Conservation (phyloP, 2,797 vertebrate species). For the Danio jaintianensis region DNA sequence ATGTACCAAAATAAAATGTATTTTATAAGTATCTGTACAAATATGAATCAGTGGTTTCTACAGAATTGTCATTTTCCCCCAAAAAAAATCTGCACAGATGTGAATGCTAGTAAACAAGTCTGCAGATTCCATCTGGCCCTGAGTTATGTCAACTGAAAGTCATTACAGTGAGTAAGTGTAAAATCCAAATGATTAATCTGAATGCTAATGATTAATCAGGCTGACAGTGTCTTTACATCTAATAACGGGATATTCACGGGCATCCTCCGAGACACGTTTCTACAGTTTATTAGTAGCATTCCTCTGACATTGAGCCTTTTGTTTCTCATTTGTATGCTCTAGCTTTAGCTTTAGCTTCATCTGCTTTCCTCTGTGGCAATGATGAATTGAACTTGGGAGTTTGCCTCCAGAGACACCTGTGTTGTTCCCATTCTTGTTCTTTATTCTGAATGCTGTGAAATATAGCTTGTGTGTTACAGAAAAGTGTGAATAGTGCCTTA, state of each 20-base stretch:
- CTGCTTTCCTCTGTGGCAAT: conserved; percentile 15
- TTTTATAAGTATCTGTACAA: no score
- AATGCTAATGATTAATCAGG: conserved; percentile 10
- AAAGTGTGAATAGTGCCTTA: conserved; percentile 17
- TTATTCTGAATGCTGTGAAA: conserved; percentile 31
- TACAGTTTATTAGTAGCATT: conserved; percentile 12
- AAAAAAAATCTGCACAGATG: background rate
- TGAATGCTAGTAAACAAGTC: background rate
- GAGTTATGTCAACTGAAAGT: conserved; percentile 8
- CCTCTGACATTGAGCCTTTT: conserved; percentile 23
- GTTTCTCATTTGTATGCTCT: conserved; percentile 39
- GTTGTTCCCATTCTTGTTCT: conserved; percentile 40
- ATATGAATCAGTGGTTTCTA: background rate
- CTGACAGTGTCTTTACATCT: background rate
- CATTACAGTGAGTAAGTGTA: background rate
- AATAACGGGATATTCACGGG: conserved; percentile 11
- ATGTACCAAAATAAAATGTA: no score
- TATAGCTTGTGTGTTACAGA: conserved; percentile 35
- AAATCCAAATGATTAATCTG: conserved; percentile 8
- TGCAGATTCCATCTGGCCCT: background rate
- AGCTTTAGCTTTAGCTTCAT: conserved; percentile 16
- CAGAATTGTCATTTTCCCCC: background rate
- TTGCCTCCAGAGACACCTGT: conserved; percentile 38
- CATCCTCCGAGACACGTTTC: conserved; percentile 19
- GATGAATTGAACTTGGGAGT: conserved; percentile 14